Conservation (phyloP, 2,113 vertebrate genomes). For the Pterophyllum scalare region DNA sequence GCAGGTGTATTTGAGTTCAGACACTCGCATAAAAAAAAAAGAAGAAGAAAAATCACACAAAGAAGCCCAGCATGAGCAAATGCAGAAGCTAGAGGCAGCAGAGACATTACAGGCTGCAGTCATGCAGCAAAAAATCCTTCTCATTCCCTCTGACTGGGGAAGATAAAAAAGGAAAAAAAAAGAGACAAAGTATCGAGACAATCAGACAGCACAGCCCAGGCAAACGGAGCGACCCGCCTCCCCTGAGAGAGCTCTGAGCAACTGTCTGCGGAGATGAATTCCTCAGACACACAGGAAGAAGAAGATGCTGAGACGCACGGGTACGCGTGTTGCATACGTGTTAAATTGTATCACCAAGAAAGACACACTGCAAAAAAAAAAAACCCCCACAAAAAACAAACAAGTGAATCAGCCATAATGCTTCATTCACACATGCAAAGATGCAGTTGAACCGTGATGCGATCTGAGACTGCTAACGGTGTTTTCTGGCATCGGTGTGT, state of each 20-base stretch:
- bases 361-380: background rate
- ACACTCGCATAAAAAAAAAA: background rate
- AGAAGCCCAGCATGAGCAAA: conserved; percentile 46
- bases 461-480: background rate
- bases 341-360: background rate
- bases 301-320: background rate
- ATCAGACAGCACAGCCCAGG: conserved; percentile 48
- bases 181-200: conserved; percentile 34
- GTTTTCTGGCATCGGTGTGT: background rate
- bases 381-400: background rate
- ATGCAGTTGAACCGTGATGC: background rate
- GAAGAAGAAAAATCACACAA: conserved; percentile 11
- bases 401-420: rapidly evolving
- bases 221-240: conserved; percentile 39
- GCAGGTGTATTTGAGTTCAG: conserved; percentile 23
- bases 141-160: conserved; percentile 32
- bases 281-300: conserved; percentile 18
- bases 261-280: conserved; percentile 53
- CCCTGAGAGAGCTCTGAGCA: conserved; percentile 46
- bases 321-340: background rate
- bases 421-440: background rate
- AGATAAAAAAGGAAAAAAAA: conserved; percentile 21
- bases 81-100: conserved; percentile 48
- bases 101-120: conserved; percentile 50
- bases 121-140: conserved; percentile 51